Evolutionary conservation across 2,113 vertebrate species (phyloP).

Genomic region (Collichthys lucidus): DNA sequence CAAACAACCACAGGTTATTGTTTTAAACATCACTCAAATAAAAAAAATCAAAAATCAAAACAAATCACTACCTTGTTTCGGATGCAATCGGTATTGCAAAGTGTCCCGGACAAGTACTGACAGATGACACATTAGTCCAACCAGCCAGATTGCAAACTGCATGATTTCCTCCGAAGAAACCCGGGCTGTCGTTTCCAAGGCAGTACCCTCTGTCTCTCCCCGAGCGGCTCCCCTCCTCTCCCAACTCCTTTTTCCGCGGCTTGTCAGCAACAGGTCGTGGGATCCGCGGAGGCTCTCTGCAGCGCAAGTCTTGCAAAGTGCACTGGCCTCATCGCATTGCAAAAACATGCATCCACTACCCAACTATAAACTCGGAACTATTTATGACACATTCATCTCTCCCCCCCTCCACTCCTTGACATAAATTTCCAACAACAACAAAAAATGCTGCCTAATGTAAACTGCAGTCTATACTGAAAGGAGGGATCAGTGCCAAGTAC

Average conservation of each 20-base stretch:
- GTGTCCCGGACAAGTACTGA: slow-evolving; percentile 83
- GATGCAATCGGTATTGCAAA: slow-evolving; percentile 87
- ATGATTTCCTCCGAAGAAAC: slow-evolving; percentile 83
- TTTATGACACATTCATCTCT: slow-evolving; percentile 73
- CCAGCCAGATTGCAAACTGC: slow-evolving; percentile 87
- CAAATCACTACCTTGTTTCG: slow-evolving; percentile 88
- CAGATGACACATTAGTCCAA: slow-evolving; percentile 88
- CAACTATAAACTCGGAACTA: slow-evolving; percentile 57
- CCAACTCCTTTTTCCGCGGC: slow-evolving; percentile 73
- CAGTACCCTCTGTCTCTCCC: slow-evolving; percentile 66
- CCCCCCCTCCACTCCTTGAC: slow-evolving; percentile 10
- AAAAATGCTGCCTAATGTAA: slow-evolving; percentile 65
- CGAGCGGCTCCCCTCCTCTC: slow-evolving; percentile 69
- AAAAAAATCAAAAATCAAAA: slow-evolving; percentile 1
- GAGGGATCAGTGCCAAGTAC: slow-evolving; percentile 81
- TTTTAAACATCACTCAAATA: background rate
- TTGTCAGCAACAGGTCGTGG: slow-evolving; percentile 84
- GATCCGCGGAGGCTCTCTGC: slow-evolving; percentile 80
- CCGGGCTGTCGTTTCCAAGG: slow-evolving; percentile 72
- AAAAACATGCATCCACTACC: slow-evolving; percentile 64
- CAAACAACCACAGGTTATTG: background rate
- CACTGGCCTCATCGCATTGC: slow-evolving; percentile 81
- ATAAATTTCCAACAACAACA: slow-evolving; percentile 2
- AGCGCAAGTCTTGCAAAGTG: slow-evolving; percentile 79
- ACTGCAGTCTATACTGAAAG: slow-evolving; percentile 70